Percentiles rank a stretch among this genome's conserved stretches.
phyloP scores from a whole-genome alignment of 1,140 invertebrate species.

The Sitobion miscanthi region DNA sequence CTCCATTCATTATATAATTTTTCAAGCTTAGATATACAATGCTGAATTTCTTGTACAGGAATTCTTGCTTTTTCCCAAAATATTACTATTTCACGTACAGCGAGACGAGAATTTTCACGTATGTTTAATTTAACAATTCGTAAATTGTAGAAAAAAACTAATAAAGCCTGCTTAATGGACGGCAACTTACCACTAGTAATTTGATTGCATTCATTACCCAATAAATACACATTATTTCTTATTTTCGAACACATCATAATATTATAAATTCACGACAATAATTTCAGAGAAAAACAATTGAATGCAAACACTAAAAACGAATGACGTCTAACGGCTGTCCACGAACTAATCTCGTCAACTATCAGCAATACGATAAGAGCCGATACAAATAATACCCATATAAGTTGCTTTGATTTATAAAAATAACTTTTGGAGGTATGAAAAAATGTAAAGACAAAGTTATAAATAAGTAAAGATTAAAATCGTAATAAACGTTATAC shows the following conservation, averaged over 20 bases:
- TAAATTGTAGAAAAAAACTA: slow-evolving; percentile 58
- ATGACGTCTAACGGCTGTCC: not conserved
- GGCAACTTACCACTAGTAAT: slow-evolving; percentile 18
- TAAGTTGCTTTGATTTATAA: too few relatives aligned
- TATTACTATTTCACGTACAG: slow-evolving; percentile 29
- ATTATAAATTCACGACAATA: not conserved
- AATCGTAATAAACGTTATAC: too few relatives aligned
- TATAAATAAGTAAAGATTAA: too few relatives aligned
- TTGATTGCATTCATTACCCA: slow-evolving; percentile 16
- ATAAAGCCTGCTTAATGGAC: slow-evolving; percentile 56
- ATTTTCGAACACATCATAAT: not conserved
- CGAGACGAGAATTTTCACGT: not conserved
- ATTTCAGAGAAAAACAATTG: not conserved
- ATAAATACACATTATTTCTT: slow-evolving; percentile 7
- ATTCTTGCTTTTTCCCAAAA: slow-evolving; percentile 56
- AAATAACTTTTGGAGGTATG: too few relatives aligned
- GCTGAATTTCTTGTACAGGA: slow-evolving; percentile 44
- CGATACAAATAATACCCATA: too few relatives aligned
- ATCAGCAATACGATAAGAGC: too few relatives aligned
- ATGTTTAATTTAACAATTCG: slow-evolving; percentile 45
- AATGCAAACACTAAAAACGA: slow-evolving; percentile 2
- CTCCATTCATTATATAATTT: slow-evolving; percentile 54
- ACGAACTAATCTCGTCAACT: not conserved
- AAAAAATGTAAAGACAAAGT: too few relatives aligned
- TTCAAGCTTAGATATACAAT: slow-evolving; percentile 57